Evolutionary conservation across 2,888 invertebrate genomes (phyloP).

Genomic region (Leptarthrus brevirostris): DNA sequence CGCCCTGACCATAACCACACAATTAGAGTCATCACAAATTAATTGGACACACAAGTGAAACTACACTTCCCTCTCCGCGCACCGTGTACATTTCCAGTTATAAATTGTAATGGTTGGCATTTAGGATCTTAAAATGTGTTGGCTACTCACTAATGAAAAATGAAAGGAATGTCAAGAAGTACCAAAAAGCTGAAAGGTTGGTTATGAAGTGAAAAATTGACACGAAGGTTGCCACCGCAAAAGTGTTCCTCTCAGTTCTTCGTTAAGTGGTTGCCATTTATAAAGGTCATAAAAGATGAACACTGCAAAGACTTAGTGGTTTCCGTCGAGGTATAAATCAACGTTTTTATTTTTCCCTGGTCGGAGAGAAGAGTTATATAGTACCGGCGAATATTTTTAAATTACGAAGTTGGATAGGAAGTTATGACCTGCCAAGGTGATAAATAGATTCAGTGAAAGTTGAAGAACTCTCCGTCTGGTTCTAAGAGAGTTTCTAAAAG

Average conservation of each 20-base stretch:
- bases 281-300: conserved; percentile 16
- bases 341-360: conserved; percentile 25
- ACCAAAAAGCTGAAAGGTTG: conserved; percentile 33
- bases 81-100: no score
- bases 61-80: no score
- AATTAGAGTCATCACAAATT: no score
- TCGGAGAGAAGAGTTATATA: conserved; percentile 31
- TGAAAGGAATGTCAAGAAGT: neutral
- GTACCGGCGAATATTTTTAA: conserved; percentile 26
- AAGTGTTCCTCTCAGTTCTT: conserved; percentile 3
- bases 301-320: conserved; percentile 20
- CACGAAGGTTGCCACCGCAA: conserved; percentile 32
- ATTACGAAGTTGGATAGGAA: conserved; percentile 19
- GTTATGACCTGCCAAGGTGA: conserved; percentile 39
- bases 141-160: neutral
- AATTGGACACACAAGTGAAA: no score
- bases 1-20: no score
- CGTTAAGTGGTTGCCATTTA: conserved; percentile 21
- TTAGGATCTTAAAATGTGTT: neutral
- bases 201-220: conserved; percentile 37
- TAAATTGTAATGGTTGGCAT: no score
- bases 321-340: conserved; percentile 30
- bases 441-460: conserved; percentile 18
- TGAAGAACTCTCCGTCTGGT: conserved; percentile 11
- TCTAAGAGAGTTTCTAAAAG: neutral